These are phyloP conservation scores for Drosophila pruinosa DNA, from an alignment of 1,140 invertebrate genomes.

Conservation along the genomic window DNA sequence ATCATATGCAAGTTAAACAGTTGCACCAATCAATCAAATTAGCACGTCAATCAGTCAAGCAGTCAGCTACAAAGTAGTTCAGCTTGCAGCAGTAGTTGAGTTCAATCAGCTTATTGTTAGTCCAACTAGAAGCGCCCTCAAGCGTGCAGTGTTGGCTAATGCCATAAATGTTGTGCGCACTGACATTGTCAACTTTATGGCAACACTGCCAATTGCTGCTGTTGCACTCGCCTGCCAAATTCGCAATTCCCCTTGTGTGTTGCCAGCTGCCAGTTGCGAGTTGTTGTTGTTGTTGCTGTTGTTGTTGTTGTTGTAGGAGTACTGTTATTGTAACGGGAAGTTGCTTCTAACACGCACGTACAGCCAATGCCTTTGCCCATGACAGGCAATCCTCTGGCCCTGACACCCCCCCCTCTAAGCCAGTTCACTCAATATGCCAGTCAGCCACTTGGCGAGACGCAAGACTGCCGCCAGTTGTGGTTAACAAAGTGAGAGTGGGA, in stretches of 20 bases:
- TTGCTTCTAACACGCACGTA: conserved; percentile 76
- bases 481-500: not conserved
- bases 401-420: not conserved
- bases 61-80: too few species aligned
- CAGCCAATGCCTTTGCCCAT: conserved; percentile 48
- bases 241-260: conserved; percentile 67
- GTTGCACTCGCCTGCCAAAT: conserved; percentile 52
- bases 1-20: too few species aligned
- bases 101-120: too few species aligned
- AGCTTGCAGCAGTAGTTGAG: too few species aligned
- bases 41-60: too few species aligned
- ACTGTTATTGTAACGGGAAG: conserved; percentile 56
- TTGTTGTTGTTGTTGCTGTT: conserved; percentile 18
- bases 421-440: conserved; percentile 71
- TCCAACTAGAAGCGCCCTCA: too few species aligned
- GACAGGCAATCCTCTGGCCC: conserved; percentile 21
- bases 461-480: conserved; percentile 3
- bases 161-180: not conserved
- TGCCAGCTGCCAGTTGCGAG: conserved; percentile 21
- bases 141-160: not conserved
- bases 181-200: not conserved
- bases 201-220: conserved; percentile 29
- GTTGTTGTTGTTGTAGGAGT: conserved; percentile 14
- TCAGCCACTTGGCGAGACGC: conserved; percentile 65
- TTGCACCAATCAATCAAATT: too few species aligned